phyloP scores from a whole-genome alignment of 1,140 invertebrate genomes.

The Atta colombica region DNA sequence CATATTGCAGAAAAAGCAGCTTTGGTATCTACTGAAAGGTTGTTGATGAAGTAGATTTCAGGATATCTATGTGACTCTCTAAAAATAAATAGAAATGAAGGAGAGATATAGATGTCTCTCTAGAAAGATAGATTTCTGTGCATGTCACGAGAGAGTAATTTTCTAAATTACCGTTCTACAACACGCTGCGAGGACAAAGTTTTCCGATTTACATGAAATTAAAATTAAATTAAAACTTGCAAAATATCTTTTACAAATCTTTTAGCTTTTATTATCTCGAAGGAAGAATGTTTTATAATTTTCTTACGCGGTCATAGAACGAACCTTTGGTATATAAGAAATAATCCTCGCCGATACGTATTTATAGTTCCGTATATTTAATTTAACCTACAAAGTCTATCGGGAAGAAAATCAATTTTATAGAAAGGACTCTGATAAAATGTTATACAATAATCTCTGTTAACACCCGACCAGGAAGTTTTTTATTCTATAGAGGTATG shows the following conservation, averaged over 20 bases:
- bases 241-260: neutral
- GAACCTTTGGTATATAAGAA: constrained; percentile 45
- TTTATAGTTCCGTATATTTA: constrained; percentile 40
- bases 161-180: constrained; percentile 32
- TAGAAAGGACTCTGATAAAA: constrained; percentile 35
- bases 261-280: constrained; percentile 9
- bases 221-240: constrained; percentile 14
- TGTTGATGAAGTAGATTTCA: constrained; percentile 47
- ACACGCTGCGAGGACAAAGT: constrained; percentile 3
- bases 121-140: neutral
- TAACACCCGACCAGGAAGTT: constrained; percentile 7
- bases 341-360: constrained; percentile 16
- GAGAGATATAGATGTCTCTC: neutral
- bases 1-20: constrained; percentile 5
- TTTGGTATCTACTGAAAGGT: constrained; percentile 46
- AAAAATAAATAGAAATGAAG: constrained; percentile 37
- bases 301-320: neutral
- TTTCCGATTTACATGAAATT: neutral
- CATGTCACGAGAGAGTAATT: constrained; percentile 22
- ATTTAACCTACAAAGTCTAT: constrained; percentile 61
- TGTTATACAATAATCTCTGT: constrained; percentile 46
- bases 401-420: constrained; percentile 51
- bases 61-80: neutral
- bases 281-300: constrained; percentile 12
- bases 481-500: neutral